phyloP scores from a whole-genome alignment of 2,888 invertebrate genomes.

The Heliconius erato region DNA sequence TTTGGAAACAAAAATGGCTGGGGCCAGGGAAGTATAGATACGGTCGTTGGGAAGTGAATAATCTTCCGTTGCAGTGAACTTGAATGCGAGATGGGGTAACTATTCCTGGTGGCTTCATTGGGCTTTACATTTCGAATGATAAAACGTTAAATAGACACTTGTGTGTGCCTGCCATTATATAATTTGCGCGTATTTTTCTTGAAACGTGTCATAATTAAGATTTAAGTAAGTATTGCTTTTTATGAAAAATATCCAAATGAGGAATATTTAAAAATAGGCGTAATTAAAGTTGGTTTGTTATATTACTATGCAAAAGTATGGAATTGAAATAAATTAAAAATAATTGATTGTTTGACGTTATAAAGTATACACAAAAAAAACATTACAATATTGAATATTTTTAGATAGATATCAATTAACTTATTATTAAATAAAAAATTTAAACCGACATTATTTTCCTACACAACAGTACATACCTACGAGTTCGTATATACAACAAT shows the following conservation, averaged over 20 bases:
- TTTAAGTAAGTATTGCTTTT: slow-evolving; percentile 7
- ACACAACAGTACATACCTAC: not conserved
- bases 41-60: slow-evolving; percentile 64
- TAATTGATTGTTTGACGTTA: not conserved
- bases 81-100: slow-evolving; percentile 60
- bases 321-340: not conserved
- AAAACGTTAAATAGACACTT: slow-evolving; percentile 25
- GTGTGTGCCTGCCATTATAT: slow-evolving; percentile 8
- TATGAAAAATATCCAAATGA: not conserved
- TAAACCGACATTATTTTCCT: not conserved
- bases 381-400: not conserved
- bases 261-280: not conserved
- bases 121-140: slow-evolving; percentile 39
- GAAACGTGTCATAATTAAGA: slow-evolving; percentile 12
- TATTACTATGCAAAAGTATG: not conserved
- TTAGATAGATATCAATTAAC: not conserved
- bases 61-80: slow-evolving; percentile 68
- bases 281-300: not conserved
- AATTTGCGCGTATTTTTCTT: slow-evolving; percentile 4
- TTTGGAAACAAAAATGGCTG: slow-evolving; percentile 68
- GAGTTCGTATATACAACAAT: not conserved
- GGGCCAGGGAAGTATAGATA: slow-evolving; percentile 62
- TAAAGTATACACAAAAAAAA: not conserved
- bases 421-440: not conserved
- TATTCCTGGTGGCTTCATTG: slow-evolving; percentile 48